Percentiles rank a stretch among this genome's conserved stretches.
Evolutionary conservation across 2,113 vertebrate species (phyloP).

Genomic region (Puntigrus tetrazona): DNA sequence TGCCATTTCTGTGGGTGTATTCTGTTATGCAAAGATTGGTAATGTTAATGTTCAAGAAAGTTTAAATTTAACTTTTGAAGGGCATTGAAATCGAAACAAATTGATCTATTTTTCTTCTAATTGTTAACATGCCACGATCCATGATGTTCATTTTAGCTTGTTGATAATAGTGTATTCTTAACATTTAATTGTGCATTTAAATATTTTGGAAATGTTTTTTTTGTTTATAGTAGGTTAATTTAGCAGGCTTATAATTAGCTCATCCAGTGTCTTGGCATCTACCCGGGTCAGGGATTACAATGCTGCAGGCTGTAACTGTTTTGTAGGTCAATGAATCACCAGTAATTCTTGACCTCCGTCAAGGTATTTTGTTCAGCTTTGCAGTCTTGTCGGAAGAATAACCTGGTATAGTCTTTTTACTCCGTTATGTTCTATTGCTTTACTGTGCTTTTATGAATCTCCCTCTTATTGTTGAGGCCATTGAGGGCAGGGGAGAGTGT

Average conservation of each 20-base stretch:
- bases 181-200: not conserved
- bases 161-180: not conserved
- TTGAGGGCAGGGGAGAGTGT: not conserved
- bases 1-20: not conserved
- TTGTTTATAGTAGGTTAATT: not conserved
- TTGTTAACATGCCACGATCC: not conserved
- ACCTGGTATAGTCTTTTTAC: not conserved
- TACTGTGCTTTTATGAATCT: not conserved
- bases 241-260: slow-evolving; percentile 10
- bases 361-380: not conserved
- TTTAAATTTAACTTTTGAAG: not conserved
- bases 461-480: not conserved
- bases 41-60: not conserved
- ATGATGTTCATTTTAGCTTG: not conserved
- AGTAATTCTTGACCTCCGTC: not conserved
- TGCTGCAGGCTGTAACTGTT: slow-evolving; percentile 6
- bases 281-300: not conserved
- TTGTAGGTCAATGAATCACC: not conserved
- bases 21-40: not conserved
- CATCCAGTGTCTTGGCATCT: not conserved
- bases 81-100: no score
- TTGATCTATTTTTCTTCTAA: not conserved
- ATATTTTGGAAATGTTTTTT: not conserved
- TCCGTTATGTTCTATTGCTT: not conserved
- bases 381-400: not conserved